phyloP scores from a whole-genome alignment of 2,797 vertebrate species.

The Danio aesculapii region DNA sequence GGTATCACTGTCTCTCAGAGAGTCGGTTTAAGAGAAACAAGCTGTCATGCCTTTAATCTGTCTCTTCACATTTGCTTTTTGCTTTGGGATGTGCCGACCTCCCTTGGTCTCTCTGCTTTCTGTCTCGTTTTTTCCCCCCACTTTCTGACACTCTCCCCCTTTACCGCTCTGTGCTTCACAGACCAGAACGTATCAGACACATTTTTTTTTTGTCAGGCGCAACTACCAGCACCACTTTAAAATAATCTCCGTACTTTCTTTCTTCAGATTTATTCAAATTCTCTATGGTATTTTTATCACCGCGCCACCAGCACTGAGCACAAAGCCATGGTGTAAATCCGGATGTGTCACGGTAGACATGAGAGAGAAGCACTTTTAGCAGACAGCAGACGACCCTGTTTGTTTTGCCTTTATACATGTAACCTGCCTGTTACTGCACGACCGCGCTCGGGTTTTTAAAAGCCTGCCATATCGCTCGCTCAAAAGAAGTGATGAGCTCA shows the following conservation, averaged over 20 bases:
- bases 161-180: background rate
- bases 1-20: conserved; percentile 6
- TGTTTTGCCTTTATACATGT: conserved; percentile 23
- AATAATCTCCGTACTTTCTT: background rate
- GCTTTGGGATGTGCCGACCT: background rate
- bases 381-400: conserved; percentile 8
- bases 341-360: conserved; percentile 3
- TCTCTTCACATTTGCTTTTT: conserved; percentile 18
- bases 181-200: background rate
- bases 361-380: conserved; percentile 12
- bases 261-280: conserved; percentile 25
- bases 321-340: background rate
- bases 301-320: conserved; percentile 3
- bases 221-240: background rate
- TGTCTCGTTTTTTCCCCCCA: background rate
- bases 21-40: conserved; percentile 20
- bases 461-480: conserved; percentile 6
- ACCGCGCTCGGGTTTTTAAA: background rate
- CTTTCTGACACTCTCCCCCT: background rate
- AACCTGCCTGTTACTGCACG: conserved; percentile 3
- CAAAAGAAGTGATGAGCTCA: conserved; percentile 41
- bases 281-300: conserved; percentile 1
- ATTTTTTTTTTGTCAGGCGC: background rate
- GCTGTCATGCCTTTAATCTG: conserved; percentile 42
- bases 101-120: conserved; percentile 9